A percentile compares a stretch with the other conserved stretches of the same genome.
phyloP scores from a whole-genome alignment of 2,797 vertebrate genomes.

The Tokudaia tokunoshimensis region DNA sequence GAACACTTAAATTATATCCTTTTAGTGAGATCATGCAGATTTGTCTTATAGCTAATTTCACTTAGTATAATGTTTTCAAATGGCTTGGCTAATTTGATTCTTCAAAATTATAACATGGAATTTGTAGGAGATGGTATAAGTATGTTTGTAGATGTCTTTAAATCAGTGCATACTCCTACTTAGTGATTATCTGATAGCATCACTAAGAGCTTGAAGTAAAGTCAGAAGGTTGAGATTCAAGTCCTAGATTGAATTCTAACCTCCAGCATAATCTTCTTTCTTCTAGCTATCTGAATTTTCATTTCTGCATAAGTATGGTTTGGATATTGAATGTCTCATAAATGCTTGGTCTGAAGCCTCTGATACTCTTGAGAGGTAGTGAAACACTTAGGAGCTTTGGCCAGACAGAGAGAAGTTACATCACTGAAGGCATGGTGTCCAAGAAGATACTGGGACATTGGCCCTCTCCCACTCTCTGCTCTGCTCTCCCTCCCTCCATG shows the following conservation, averaged over 20 bases:
- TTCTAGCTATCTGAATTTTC: background rate
- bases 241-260: background rate
- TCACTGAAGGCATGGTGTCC: background rate
- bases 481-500: background rate
- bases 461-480: background rate
- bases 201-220: background rate
- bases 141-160: background rate
- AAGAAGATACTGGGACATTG: background rate
- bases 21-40: background rate
- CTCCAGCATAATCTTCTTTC: background rate
- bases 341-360: background rate
- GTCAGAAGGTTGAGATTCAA: background rate
- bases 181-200: background rate
- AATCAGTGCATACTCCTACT: background rate
- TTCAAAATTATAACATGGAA: background rate
- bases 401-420: background rate
- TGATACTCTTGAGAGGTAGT: background rate
- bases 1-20: background rate
- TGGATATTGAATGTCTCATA: background rate
- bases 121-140: background rate
- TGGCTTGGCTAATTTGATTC: background rate
- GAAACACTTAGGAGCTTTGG: background rate
- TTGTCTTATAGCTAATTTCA: background rate
- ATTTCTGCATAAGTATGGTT: background rate
- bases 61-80: background rate